Base-by-base conservation (phyloP, 2,113 vertebrate genomes). In the Gymnorhina tibicen region DNA sequence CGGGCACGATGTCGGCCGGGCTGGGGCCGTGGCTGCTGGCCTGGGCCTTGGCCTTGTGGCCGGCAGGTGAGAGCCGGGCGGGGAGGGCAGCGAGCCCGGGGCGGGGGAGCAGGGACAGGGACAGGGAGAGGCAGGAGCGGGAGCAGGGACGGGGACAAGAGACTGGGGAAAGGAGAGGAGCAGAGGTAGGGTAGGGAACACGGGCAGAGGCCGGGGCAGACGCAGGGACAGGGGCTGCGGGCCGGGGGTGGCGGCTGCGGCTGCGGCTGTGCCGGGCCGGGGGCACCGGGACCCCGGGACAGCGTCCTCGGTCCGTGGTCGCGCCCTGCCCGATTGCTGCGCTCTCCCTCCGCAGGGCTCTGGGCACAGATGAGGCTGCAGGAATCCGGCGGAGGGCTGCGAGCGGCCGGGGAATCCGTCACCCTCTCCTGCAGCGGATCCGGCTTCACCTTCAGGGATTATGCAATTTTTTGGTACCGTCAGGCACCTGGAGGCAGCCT, bases 401-500 rank as follows among this genome's bases (percentile, higher is more conserved):
- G 16, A 59, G 41, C 1, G 1, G 1, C 52, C 22, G 80, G 89
- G 33, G 41, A 42, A 1, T 75, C 50, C 2, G 35, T 60, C 15
- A 17, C 4, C 6, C 44, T 87, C 55, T 92, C 69, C 52, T 91
- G 90, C 60, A 60, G 4, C 0, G 70, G n/a, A 0, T n/a, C 16
- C 1, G 74, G 74, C 1, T n/a, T n/a, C n/a, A n/a, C n/a, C n/a
- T n/a, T n/a, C n/a, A n/a, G n/a, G n/a, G n/a, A n/a, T n/a, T n/a
- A n/a, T n/a, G n/a, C n/a, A n/a, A n/a, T n/a, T n/a, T n/a, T n/a
- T n/a, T n/a, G n/a, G 89, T 85, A 89, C 69, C 47, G 59, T 22
- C 59, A 78, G 19, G 1, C 17, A 3, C 6, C 37, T 2, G 2
- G 33, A 8, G 20, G 27, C 49, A 13, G 1, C 0, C 14, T 19